Evolutionary conservation across 2,888 invertebrate genomes (phyloP), one percentile per base, ranked within the genome.

Genomic region (Drosophila yooni): DNA sequence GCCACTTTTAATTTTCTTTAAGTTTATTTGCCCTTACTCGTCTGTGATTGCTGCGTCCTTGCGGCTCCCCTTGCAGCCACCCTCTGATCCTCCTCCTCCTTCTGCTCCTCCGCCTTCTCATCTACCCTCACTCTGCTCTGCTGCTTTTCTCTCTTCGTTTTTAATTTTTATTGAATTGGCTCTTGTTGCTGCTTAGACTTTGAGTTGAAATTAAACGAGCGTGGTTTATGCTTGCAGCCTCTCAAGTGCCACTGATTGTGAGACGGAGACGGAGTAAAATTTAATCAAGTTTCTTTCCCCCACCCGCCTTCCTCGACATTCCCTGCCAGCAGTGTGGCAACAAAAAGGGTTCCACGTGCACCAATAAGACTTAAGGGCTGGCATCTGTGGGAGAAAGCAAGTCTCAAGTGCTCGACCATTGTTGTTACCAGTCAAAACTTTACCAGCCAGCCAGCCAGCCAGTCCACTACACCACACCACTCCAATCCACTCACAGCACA

Each of bases 161-260:
- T 86, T 87, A 86, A 89, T 89, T 82, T 86, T 89, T 86, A 86
- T 86, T 86, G 85, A 86, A 89, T 86, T 86, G 85, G 85, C 85
- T 89, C 83, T 84, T 84, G 88, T 81, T 75, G 79, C 84, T 89
- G 89, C 89, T 89, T 82, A 83, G 88, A 86, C 84, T 89, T 83
- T 88, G 89, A 88, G 89, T 89, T 88, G 89, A 80, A 86, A 86
- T 86, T 86, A 86, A 86, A 88, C 88, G 88, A 89, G 88, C 89
- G 84, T 88, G 90, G 85, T 88, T 89, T 88, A 86, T 88, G 89
- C 82, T 81, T 76, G 70, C 63, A 77, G 75, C 68, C 74, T 60
- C 78, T 74, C 71, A 75, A 80, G 83, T 83, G 82, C 79, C 79
- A 71, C 82, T 72, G 82, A 70, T 71, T 69, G 76, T 75, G 46